phyloP scores from a whole-genome alignment of 2,113 vertebrate genomes.

The Cinclus mexicanus region DNA sequence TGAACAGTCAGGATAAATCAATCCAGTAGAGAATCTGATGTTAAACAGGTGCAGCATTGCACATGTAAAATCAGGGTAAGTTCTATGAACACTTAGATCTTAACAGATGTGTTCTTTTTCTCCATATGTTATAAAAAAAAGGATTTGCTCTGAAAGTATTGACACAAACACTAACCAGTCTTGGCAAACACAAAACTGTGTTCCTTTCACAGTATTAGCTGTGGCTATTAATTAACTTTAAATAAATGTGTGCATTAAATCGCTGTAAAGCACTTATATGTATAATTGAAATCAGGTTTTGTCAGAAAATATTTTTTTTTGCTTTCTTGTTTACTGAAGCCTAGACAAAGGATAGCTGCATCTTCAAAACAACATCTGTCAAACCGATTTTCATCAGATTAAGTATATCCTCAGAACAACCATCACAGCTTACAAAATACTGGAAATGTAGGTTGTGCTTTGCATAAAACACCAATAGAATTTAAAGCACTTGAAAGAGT shows the following conservation, averaged over 20 bases:
- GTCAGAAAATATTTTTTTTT: background rate
- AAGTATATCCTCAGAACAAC: conserved; percentile 63
- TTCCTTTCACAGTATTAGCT: background rate
- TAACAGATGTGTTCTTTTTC: background rate
- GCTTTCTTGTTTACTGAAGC: background rate
- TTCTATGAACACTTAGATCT: background rate
- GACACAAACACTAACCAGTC: background rate
- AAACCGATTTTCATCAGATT: conserved; percentile 63
- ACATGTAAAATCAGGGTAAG: background rate
- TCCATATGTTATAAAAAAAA: background rate
- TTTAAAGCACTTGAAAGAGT: conserved; percentile 1
- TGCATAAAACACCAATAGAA: conserved; percentile 1
- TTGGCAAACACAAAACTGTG: background rate
- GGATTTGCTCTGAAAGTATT: background rate
- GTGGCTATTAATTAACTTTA: background rate
- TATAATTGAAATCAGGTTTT: background rate
- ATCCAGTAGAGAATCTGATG: background rate
- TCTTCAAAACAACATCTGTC: conserved; percentile 74
- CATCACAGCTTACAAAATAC: conserved; percentile 39
- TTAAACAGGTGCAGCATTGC: background rate
- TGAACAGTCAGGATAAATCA: background rate
- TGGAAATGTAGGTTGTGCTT: conserved; percentile 50
- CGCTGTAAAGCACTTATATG: background rate
- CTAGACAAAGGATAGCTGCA: conserved; percentile 32
- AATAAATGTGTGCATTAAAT: background rate